A percentile compares a stretch with the other conserved stretches of the same genome.
Evolutionary conservation across 2,113 vertebrate species (phyloP).

Genomic region (Galbula dea): DNA sequence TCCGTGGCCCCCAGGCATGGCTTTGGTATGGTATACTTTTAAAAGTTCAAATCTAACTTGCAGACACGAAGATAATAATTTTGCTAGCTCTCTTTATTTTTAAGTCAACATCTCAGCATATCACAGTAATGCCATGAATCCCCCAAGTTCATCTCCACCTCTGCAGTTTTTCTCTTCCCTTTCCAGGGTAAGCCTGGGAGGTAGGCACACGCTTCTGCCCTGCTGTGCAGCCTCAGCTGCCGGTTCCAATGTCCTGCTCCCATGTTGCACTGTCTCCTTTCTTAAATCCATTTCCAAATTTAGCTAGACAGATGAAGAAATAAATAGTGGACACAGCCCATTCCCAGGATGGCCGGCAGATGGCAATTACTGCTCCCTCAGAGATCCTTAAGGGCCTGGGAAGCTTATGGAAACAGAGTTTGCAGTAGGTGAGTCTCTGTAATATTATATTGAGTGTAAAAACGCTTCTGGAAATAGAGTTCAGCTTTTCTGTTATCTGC

Average conservation of each 20-base stretch:
- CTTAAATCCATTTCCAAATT: constrained; percentile 29
- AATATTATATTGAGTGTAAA: neutral
- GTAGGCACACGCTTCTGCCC: neutral
- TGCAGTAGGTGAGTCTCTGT: neutral
- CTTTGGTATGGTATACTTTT: neutral
- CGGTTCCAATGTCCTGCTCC: neutral
- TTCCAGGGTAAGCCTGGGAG: neutral
- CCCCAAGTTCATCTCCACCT: neutral
- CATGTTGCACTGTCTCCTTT: neutral
- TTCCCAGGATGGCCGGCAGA: constrained; percentile 31
- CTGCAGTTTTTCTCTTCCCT: neutral
- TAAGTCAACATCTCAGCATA: neutral
- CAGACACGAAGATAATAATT: neutral
- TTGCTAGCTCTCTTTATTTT: neutral
- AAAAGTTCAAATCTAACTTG: neutral
- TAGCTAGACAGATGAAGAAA: neutral
- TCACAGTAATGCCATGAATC: neutral
- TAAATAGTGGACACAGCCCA: neutral
- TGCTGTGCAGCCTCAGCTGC: neutral
- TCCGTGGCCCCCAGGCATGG: too few relatives aligned
- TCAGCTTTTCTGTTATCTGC: neutral
- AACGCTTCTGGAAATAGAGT: neutral
- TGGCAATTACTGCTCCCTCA: constrained; percentile 16
- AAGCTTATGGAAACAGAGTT: neutral
- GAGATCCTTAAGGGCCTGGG: neutral